Conservation (phyloP, 2,113 vertebrate species). For the Lates calcarifer region DNA sequence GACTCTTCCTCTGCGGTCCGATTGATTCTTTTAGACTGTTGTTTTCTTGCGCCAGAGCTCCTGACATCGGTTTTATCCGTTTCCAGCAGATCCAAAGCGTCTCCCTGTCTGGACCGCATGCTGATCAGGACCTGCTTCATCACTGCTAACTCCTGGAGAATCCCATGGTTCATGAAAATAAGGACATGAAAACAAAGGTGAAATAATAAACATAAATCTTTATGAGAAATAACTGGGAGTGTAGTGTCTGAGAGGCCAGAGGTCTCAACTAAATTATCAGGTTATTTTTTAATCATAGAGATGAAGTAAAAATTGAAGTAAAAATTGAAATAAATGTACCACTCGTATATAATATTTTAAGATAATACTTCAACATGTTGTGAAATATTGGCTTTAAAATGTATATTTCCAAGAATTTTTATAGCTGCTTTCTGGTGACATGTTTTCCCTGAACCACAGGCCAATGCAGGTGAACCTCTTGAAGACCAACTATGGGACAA, state of each 20-base stretch:
- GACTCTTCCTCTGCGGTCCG: slow-evolving; percentile 79
- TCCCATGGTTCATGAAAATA: slow-evolving; percentile 43
- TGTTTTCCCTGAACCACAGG: slow-evolving; percentile 7
- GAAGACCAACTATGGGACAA: slow-evolving; percentile 27
- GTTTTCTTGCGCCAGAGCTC: slow-evolving; percentile 31
- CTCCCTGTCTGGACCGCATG: slow-evolving; percentile 83
- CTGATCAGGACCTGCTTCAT: slow-evolving; percentile 94
- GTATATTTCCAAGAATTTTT: neutral
- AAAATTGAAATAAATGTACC: neutral
- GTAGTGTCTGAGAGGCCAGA: neutral
- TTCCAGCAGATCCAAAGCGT: slow-evolving; percentile 56
- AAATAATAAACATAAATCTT: slow-evolving; percentile 36
- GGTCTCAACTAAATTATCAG: neutral
- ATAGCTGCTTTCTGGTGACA: slow-evolving; percentile 4
- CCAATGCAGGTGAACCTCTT: slow-evolving; percentile 15
- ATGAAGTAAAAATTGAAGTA: neutral
- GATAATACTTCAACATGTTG: neutral
- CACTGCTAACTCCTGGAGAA: slow-evolving; percentile 90
- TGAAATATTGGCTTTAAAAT: slow-evolving; percentile 10
- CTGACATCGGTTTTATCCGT: slow-evolving; percentile 32
- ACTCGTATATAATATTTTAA: neutral
- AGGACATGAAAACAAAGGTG: slow-evolving; percentile 1
- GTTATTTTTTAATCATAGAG: neutral
- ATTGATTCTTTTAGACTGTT: slow-evolving; percentile 58
- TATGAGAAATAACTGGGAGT: slow-evolving; percentile 20